Evolutionary conservation across 2,888 invertebrate genomes (phyloP), one percentile per base, ranked within the genome.

Genomic region (Colostygia pectinataria): DNA sequence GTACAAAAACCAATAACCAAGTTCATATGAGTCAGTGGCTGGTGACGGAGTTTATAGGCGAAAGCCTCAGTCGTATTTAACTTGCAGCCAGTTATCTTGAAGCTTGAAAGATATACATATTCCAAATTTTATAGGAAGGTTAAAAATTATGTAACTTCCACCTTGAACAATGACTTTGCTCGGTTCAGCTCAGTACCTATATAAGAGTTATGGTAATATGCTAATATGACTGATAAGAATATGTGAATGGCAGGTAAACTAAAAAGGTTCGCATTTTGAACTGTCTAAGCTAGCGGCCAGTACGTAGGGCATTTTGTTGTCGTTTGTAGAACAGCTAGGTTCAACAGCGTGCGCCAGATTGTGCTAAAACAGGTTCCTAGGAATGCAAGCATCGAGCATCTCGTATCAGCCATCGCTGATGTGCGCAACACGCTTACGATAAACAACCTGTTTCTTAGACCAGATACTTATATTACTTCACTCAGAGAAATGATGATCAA

Each of bases 321-420:
- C 41, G 43, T 49, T 46, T 40, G 47, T 37, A 24, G 32, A 52
- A 54, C 56, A 55, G 54, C 56, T 61, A 58, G 48, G 44, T 43
- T 37, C 53, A 51, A 53, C 51, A 63, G 65, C 64, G 66, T 68
- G 68, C 68, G 65, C 62, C 63, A 66, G 71, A 68, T 71, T 70
- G 55, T 70, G 67, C 71, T 72, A 75, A 80, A 87, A 86, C 86
- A 74, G 69, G 85, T 85, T 86, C 72, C 67, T 70, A 74, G 77
- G 78, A 81, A 84, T 82, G 84, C 76, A 51, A 45, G 45, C 51
- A 72, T 64, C 66, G 65, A 63, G 59, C 65, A 70, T 65, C 70
- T 68, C 66, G 62, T 66, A 65, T 64, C 63, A 60, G 61, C 59
- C 66, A 70, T 68, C 66, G 62, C 55, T 65, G 66, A 66, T 66